Conservation (phyloP, 2,113 vertebrate species). For the Serinus canaria region DNA sequence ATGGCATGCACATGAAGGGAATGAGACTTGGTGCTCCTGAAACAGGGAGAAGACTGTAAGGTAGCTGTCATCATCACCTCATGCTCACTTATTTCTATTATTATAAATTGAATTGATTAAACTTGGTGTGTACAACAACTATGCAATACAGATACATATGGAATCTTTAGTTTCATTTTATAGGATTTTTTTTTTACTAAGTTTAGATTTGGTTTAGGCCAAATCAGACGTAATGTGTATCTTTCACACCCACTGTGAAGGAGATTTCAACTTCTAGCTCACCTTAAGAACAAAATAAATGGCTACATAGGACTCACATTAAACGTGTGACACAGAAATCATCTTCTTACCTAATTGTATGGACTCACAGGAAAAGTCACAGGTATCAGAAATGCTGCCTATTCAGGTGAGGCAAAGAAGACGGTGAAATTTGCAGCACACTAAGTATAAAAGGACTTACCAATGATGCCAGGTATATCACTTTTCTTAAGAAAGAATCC, state of each 20-base stretch:
- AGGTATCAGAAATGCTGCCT: not conserved
- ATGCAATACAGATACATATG: not conserved
- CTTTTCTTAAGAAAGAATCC: slow-evolving; percentile 3
- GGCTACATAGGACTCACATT: not conserved
- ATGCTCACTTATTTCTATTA: not conserved
- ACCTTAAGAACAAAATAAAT: not conserved
- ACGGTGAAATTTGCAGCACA: not conserved
- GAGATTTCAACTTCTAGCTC: not conserved
- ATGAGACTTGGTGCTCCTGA: not conserved
- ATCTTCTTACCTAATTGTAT: not conserved
- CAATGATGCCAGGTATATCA: not conserved
- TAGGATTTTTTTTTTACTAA: not conserved
- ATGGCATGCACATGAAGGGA: not conserved
- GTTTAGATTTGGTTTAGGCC: not conserved
- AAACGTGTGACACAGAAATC: not conserved
- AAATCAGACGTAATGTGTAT: not conserved
- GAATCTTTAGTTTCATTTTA: not conserved
- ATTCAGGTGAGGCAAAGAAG: not conserved
- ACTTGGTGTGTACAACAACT: not conserved
- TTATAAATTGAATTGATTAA: not conserved
- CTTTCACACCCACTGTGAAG: not conserved
- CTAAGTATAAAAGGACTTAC: not conserved
- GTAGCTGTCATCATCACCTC: not conserved
- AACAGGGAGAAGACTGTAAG: not conserved
- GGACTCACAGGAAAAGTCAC: not conserved